A percentile compares a stretch with the other conserved stretches of the same genome.
phyloP scores from a whole-genome alignment of 2,888 invertebrate genomes.

The Nasonovia ribisnigri region DNA sequence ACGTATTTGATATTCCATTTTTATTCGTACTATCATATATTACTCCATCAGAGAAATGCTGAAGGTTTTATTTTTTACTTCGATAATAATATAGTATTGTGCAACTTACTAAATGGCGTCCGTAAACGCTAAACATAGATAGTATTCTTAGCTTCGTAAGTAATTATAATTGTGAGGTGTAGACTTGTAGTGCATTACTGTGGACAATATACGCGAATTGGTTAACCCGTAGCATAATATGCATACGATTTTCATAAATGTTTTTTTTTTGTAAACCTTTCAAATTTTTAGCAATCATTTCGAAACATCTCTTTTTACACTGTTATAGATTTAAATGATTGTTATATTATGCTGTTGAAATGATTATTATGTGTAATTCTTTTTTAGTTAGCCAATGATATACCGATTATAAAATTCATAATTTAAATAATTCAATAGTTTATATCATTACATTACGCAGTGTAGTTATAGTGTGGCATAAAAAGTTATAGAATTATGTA shows the following conservation, averaged over 20 bases:
- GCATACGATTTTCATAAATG: constrained; percentile 9
- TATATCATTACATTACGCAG: not conserved
- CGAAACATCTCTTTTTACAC: not conserved
- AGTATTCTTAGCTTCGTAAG: not conserved
- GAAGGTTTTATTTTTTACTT: not conserved
- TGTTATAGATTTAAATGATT: not conserved
- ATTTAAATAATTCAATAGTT: not conserved
- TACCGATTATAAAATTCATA: not conserved
- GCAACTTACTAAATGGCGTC: not conserved
- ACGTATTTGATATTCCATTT: not conserved
- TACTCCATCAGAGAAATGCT: not conserved
- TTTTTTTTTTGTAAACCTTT: constrained; percentile 13
- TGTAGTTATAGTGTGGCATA: not conserved
- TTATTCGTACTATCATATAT: not conserved
- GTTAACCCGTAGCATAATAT: constrained; percentile 9
- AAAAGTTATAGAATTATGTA: not conserved
- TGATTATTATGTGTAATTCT: not conserved
- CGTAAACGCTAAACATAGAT: not conserved
- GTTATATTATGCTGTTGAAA: not conserved
- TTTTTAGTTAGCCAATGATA: not conserved
- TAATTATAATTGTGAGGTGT: too few species aligned
- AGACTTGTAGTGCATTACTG: not conserved
- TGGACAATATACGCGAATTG: not conserved
- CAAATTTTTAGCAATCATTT: constrained; percentile 11
- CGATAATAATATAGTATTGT: not conserved